These are phyloP conservation scores for Clostera curtula DNA, from an alignment of 2,888 invertebrate genomes.

Conservation along the genomic window DNA sequence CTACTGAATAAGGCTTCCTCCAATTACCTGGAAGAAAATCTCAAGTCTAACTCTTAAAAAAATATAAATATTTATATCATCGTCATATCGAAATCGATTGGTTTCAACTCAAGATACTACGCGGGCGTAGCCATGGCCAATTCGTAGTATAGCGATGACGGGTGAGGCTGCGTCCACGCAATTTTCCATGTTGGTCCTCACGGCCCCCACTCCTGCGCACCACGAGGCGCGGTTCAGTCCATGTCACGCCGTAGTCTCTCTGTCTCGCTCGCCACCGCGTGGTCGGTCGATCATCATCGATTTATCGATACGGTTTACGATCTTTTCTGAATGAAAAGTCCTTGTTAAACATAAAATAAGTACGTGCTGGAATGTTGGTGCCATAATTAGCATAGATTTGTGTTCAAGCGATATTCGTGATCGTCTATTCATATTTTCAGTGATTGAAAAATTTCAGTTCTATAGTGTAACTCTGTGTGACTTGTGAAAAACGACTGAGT, in stretches of 20 bases:
- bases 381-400: slow-evolving; percentile 15
- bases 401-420: slow-evolving; percentile 11
- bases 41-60: no score
- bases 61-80: no score
- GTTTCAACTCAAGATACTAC: neutral
- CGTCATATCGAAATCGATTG: no score
- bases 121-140: neutral
- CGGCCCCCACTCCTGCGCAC: slow-evolving; percentile 50
- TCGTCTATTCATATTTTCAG: slow-evolving; percentile 21
- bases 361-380: slow-evolving; percentile 20
- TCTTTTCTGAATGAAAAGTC: slow-evolving; percentile 69
- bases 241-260: slow-evolving; percentile 45
- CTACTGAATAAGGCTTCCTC: no score
- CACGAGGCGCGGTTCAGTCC: slow-evolving; percentile 23
- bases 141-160: slow-evolving; percentile 9
- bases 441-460: slow-evolving; percentile 21
- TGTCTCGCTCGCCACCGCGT: slow-evolving; percentile 48
- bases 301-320: slow-evolving; percentile 45
- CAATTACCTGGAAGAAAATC: no score
- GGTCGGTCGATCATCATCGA: slow-evolving; percentile 46
- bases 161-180: slow-evolving; percentile 46
- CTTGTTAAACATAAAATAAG: slow-evolving; percentile 27
- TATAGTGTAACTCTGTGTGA: slow-evolving; percentile 14
- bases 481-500: slow-evolving; percentile 17
- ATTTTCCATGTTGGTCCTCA: slow-evolving; percentile 53